Evolutionary conservation across 1,140 invertebrate genomes (phyloP).

Genomic region (Stegodyphus dumicola): DNA sequence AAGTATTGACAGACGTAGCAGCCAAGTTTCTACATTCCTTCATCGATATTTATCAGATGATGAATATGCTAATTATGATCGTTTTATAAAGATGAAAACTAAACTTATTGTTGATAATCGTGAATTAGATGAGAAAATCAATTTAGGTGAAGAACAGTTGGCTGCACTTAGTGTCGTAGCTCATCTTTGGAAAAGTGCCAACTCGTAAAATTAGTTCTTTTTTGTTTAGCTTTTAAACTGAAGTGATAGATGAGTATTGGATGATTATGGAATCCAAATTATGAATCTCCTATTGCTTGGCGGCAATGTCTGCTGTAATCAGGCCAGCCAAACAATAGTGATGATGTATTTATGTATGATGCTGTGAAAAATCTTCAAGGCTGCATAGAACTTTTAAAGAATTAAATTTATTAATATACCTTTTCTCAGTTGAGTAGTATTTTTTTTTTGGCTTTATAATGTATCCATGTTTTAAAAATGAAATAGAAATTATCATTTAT

Average conservation of each 20-base stretch:
- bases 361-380: slow-evolving; percentile 13
- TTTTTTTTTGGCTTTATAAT: neutral
- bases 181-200: slow-evolving; percentile 60
- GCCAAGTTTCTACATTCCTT: slow-evolving; percentile 80
- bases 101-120: slow-evolving; percentile 86
- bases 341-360: slow-evolving; percentile 18
- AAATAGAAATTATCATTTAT: neutral
- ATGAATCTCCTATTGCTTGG: slow-evolving; percentile 40
- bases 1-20: slow-evolving; percentile 83
- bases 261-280: neutral
- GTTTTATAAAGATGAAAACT: slow-evolving; percentile 93
- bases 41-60: slow-evolving; percentile 80
- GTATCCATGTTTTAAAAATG: slow-evolving; percentile 10
- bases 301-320: slow-evolving; percentile 11
- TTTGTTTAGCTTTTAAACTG: slow-evolving; percentile 10
- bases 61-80: slow-evolving; percentile 85
- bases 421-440: neutral
- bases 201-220: slow-evolving; percentile 38
- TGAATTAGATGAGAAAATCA: slow-evolving; percentile 88
- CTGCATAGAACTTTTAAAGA: slow-evolving; percentile 17
- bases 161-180: slow-evolving; percentile 72
- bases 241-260: slow-evolving; percentile 4
- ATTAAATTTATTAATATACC: slow-evolving; percentile 12
- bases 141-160: slow-evolving; percentile 86
- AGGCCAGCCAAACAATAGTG: slow-evolving; percentile 38